Conservation (phyloP, 1,140 invertebrate genomes). For the Caenorhabditis brenneri region DNA sequence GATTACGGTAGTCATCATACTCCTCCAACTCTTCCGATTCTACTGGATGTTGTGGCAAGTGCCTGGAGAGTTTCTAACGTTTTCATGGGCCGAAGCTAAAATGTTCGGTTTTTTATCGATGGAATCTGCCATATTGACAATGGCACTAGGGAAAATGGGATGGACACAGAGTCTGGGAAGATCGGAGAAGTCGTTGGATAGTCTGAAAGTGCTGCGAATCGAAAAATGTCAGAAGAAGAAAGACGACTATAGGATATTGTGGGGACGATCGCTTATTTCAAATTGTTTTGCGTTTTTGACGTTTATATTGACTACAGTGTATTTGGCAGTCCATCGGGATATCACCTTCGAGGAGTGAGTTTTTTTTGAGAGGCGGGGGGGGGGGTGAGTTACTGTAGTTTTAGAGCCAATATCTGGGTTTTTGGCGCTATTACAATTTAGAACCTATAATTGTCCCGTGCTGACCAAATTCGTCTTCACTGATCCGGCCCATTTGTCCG, state of each 20-base stretch:
- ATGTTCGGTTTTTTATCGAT: not conserved
- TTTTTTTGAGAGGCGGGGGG: not conserved
- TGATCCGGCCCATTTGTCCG: no score
- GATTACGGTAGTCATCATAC: not conserved
- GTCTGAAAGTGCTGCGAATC: not conserved
- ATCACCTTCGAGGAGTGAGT: not conserved
- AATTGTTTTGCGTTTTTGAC: not conserved
- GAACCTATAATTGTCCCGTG: no score
- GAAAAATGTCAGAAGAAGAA: not conserved
- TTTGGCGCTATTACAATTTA: no score
- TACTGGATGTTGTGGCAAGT: not conserved
- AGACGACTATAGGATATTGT: not conserved
- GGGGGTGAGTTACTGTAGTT: no score
- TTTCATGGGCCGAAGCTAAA: not conserved
- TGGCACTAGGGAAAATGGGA: not conserved
- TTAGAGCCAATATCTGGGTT: no score
- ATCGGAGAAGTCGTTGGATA: not conserved
- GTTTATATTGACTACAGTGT: not conserved
- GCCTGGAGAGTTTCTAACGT: not conserved
- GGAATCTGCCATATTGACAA: not conserved
- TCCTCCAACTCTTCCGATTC: not conserved
- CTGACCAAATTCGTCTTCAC: no score
- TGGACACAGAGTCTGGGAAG: not conserved
- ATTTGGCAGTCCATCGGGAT: not conserved
- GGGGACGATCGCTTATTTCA: not conserved